phyloP scores from a whole-genome alignment of 37 sponge, comb jelly and placozoan species.

The Spongilla lacustris region DNA sequence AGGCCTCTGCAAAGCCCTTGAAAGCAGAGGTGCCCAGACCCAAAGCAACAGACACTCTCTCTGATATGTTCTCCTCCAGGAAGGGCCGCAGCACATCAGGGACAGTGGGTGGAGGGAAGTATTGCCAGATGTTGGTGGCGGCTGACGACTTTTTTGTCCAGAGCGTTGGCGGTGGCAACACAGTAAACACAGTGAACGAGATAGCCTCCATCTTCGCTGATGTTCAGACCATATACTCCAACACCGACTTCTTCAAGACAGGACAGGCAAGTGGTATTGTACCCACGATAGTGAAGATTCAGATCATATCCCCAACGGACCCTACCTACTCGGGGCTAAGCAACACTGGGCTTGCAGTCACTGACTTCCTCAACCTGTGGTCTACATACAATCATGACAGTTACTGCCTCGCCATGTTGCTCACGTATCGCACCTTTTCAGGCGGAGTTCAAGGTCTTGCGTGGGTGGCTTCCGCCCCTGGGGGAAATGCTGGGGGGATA shows the following conservation, averaged over 20 bases:
- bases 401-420: constrained; percentile 81
- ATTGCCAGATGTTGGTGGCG: constrained; percentile 69
- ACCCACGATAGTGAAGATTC: constrained; percentile 3
- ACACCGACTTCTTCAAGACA: constrained; percentile 57
- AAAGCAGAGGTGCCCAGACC: not conserved
- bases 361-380: constrained; percentile 76
- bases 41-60: not conserved
- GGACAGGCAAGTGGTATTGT: not conserved
- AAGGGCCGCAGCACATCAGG: not conserved
- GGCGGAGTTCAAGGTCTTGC: constrained; percentile 93
- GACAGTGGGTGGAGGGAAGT: constrained; percentile 7
- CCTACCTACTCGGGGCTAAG: constrained; percentile 8
- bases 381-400: constrained; percentile 61
- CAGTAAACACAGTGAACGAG: constrained; percentile 50
- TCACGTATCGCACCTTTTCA: constrained; percentile 90
- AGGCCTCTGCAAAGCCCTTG: constrained; percentile 40
- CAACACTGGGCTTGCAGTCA: constrained; percentile 54
- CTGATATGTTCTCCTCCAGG: not conserved
- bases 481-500: constrained; percentile 81
- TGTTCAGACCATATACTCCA: constrained; percentile 43
- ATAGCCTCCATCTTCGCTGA: constrained; percentile 29
- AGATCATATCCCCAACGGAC: constrained; percentile 9
- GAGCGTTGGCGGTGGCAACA: constrained; percentile 28
- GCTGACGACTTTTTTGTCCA: constrained; percentile 73
- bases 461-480: constrained; percentile 77